phyloP scores from a whole-genome alignment of 2,888 invertebrate genomes.

The Drosophila pseudotakahashii region DNA sequence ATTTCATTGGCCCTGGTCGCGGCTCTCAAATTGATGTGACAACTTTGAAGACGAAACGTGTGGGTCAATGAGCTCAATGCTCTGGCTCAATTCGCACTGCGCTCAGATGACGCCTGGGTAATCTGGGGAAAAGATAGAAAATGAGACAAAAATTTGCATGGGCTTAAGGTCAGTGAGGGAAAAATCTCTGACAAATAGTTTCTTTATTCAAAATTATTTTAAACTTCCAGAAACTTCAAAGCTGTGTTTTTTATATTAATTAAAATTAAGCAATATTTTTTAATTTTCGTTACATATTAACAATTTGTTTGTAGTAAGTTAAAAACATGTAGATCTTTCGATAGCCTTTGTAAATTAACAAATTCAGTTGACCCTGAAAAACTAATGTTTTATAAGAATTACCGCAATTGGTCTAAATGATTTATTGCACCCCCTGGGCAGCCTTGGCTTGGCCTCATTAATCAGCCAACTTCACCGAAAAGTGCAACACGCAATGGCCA shows the following conservation, averaged over 20 bases:
- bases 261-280: neutral
- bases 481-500: slow-evolving; percentile 31
- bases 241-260: too few species aligned
- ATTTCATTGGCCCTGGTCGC: slow-evolving; percentile 80
- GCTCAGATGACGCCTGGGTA: neutral
- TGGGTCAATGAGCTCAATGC: slow-evolving; percentile 73
- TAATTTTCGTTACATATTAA: accelerated
- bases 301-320: too few species aligned
- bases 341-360: slow-evolving; percentile 2
- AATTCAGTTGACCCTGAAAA: slow-evolving; percentile 8
- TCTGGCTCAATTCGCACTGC: slow-evolving; percentile 9
- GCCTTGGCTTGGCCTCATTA: slow-evolving; percentile 43
- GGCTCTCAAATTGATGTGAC: slow-evolving; percentile 76
- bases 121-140: slow-evolving; percentile 2
- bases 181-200: neutral
- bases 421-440: slow-evolving; percentile 16
- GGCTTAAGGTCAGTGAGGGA: neutral
- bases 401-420: slow-evolving; percentile 10
- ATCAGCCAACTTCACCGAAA: slow-evolving; percentile 28
- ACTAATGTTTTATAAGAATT: slow-evolving; percentile 4
- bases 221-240: neutral
- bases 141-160: neutral
- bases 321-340: neutral
- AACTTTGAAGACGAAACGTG: slow-evolving; percentile 66
- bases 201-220: neutral